phyloP scores from a whole-genome alignment of 2,888 invertebrate species.

The Melieria picta region DNA sequence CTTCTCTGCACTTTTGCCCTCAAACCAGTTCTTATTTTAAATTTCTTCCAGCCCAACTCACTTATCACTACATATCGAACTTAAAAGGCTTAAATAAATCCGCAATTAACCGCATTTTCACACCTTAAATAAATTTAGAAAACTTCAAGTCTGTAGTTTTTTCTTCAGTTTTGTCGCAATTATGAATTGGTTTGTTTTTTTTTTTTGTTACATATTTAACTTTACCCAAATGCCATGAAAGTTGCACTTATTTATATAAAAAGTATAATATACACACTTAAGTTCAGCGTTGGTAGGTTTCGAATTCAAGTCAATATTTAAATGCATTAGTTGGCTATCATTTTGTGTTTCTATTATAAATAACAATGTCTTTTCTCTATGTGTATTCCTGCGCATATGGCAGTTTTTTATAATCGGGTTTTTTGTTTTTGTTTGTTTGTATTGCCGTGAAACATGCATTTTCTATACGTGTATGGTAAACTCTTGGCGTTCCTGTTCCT shows the following conservation, averaged over 20 bases:
- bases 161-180: not conserved
- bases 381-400: too few relatives aligned
- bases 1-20: too few relatives aligned
- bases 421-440: not conserved
- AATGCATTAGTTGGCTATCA: constrained; percentile 20
- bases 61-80: too few relatives aligned
- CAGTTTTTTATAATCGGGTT: too few relatives aligned
- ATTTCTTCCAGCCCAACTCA: too few relatives aligned
- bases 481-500: constrained; percentile 78
- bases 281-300: too few relatives aligned
- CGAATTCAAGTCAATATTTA: not conserved
- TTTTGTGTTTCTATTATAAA: too few relatives aligned
- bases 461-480: constrained; percentile 77
- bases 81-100: too few relatives aligned
- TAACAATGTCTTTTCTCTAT: too few relatives aligned
- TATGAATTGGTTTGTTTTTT: not conserved
- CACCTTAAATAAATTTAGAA: not conserved
- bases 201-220: not conserved
- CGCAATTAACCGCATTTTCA: too few relatives aligned
- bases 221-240: not conserved
- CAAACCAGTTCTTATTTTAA: too few relatives aligned
- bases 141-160: not conserved
- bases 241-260: not conserved
- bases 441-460: constrained; percentile 1
- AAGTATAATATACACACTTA: not conserved